Evolutionary conservation across 1,140 invertebrate species (phyloP), one percentile per base, ranked within the genome.

Genomic region (honey bee (Apis mellifera)): DNA sequence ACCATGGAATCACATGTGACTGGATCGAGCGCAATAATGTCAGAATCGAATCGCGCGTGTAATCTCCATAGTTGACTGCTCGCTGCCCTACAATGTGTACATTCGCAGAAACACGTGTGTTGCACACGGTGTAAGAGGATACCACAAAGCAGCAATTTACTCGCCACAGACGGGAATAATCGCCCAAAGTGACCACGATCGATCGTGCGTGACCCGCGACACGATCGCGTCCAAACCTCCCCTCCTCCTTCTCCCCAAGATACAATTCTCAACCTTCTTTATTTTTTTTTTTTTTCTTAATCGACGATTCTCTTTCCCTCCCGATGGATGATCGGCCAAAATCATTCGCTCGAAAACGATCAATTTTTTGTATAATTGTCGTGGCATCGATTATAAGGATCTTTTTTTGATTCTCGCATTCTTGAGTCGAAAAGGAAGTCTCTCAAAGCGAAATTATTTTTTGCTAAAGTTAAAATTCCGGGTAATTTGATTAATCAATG

Each of bases 151-250:
- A 83, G 84, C 85, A 74, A 84, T 84, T 82, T 77, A 84, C 54
- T 26, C 74, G 70, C 54, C 85, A 62, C 52, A 26, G 64, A 57
- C 54, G 73, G 42, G 62, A 68, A 86, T 86, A 86, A 86, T 86
- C 85, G 86, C 75, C 71, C 83, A 60, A 85, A 75, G 80, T 79
- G 83, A 80, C 84, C 84, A 42, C 84, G 84, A 86, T 86, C 85
- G 84, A 86, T 86, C 84, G 82, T 77, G 80, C 85, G 71, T 83
- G 62, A 68, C 57, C 17, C 9, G 48, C 54, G 32, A 19, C 15
- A 62, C 23, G 23, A 75, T 76, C 71, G 71, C 72, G 72, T 84
- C 70, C 70, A 69, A 75, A 84, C 23, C 55, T 3, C 9, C 15
- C 21, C 8, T n/a, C 19, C 23, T 13, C 15, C 32, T 26, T 13